phyloP scores from a whole-genome alignment of 2,113 vertebrate genomes.

The Glaucidium brasilianum region DNA sequence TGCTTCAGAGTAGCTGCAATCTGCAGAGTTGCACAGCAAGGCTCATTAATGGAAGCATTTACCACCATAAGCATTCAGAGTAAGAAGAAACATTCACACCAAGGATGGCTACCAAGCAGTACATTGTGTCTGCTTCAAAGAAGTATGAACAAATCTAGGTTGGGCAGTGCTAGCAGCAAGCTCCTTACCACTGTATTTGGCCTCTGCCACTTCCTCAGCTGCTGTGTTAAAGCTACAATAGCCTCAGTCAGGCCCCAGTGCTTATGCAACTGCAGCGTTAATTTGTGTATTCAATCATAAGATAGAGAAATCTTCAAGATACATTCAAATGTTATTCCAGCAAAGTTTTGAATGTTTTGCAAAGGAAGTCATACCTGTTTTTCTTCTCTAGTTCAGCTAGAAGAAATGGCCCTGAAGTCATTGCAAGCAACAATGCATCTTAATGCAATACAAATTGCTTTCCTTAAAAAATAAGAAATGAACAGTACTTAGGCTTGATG shows the following conservation, averaged over 20 bases:
- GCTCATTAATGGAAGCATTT: neutral
- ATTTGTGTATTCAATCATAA: neutral
- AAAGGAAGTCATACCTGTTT: neutral
- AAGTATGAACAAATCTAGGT: neutral
- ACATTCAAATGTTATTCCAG: neutral
- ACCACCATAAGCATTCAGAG: neutral
- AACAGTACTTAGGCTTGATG: constrained; percentile 49
- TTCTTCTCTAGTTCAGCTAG: neutral
- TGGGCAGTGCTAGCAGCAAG: neutral
- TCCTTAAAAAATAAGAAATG: constrained; percentile 21
- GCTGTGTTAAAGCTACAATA: neutral
- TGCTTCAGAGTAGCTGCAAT: neutral
- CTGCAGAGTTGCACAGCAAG: neutral
- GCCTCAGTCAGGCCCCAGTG: neutral
- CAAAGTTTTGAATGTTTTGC: neutral
- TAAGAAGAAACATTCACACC: neutral
- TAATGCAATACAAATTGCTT: constrained; percentile 10
- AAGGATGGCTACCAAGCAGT: neutral
- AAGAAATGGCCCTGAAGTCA: neutral
- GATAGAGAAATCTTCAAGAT: neutral
- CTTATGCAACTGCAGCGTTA: neutral
- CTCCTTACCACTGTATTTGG: neutral
- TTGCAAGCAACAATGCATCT: neutral
- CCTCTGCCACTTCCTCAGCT: neutral
- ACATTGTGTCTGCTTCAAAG: neutral